phyloP scores from a whole-genome alignment of 2,113 vertebrate genomes.

The Myxocyprinus asiaticus region DNA sequence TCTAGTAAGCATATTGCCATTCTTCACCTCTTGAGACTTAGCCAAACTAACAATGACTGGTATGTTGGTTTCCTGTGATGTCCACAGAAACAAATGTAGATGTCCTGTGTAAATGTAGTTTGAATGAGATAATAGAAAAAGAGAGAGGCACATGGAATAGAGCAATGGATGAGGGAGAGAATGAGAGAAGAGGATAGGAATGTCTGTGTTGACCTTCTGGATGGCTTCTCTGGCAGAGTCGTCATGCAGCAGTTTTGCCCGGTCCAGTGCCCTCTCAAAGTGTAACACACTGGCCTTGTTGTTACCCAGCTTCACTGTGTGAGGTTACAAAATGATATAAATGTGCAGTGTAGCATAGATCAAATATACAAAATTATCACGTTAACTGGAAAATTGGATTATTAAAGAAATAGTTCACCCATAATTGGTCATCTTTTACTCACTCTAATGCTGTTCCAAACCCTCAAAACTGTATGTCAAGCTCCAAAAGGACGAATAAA shows the following conservation, averaged over 20 bases:
- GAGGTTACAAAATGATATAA: not conserved
- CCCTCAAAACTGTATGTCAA: no score
- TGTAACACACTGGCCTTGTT: slow-evolving; percentile 73
- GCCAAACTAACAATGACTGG: no score
- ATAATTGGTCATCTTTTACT: no score
- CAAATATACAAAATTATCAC: not conserved
- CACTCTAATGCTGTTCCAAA: no score
- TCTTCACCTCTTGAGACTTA: no score
- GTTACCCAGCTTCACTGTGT: slow-evolving; percentile 80
- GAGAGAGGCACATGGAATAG: not conserved
- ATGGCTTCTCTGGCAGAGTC: slow-evolving; percentile 74
- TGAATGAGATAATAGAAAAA: not conserved
- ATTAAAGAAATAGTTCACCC: no score
- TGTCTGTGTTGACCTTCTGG: slow-evolving; percentile 68
- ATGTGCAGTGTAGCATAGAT: not conserved
- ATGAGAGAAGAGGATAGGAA: slow-evolving; percentile 4
- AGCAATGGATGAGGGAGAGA: not conserved
- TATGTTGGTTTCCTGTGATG: not conserved
- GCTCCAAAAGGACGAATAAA: no score
- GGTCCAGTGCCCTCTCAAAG: slow-evolving; percentile 85
- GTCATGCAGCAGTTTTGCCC: slow-evolving; percentile 75
- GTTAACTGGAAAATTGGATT: not conserved
- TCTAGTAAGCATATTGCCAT: no score
- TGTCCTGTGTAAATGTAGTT: not conserved
- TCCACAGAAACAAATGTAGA: not conserved